Evolutionary conservation across 2,797 vertebrate species (phyloP).

Genomic region (Coendou prehensilis): DNA sequence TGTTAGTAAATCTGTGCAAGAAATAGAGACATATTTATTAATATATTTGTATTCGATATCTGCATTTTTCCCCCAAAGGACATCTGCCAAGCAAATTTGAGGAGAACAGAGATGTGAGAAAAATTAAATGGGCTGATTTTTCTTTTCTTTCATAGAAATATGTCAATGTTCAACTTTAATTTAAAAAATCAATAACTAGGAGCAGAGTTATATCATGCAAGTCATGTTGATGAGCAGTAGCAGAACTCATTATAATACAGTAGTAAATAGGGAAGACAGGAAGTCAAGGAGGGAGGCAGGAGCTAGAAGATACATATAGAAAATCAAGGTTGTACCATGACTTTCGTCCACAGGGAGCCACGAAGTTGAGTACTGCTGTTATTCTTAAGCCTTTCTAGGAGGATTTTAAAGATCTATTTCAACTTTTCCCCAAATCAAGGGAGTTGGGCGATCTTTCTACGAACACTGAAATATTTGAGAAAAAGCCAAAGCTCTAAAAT

Average conservation of each 20-base stretch:
- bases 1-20: constrained; percentile 76
- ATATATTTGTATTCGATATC: constrained; percentile 59
- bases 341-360: background rate
- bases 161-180: background rate
- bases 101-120: background rate
- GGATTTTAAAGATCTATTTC: no score
- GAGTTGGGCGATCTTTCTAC: background rate
- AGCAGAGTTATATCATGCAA: background rate
- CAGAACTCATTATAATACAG: background rate
- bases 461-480: background rate
- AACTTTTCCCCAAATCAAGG: background rate
- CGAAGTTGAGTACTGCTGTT: background rate
- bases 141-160: background rate
- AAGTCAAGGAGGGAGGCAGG: accelerated
- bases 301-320: background rate
- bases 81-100: constrained; percentile 15
- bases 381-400: background rate
- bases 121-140: background rate
- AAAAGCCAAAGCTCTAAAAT: background rate
- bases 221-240: background rate
- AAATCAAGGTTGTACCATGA: background rate
- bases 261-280: background rate
- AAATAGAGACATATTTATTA: constrained; percentile 76
- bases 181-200: background rate
- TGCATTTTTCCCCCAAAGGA: constrained; percentile 59